Evolutionary conservation across 2,888 invertebrate genomes (phyloP), one percentile per base, ranked within the genome.

Genomic region (Perizoma affinitatum): DNA sequence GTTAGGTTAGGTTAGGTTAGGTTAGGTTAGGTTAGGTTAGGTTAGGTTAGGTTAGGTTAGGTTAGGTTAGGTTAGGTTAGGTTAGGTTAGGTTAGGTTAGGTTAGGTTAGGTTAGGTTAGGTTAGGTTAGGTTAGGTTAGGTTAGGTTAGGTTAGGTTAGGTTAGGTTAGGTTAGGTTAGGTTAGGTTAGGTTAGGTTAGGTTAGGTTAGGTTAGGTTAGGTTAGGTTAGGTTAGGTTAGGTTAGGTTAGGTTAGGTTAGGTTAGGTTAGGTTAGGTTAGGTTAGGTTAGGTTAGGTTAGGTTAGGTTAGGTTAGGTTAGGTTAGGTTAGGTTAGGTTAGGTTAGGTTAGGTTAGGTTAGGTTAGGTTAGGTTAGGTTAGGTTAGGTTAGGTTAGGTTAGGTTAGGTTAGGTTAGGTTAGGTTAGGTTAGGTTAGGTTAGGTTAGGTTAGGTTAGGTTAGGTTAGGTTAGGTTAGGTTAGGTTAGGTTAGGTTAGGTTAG

Each of bases 1-100:
- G 68, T 65, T 68, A 63, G 67, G 67, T 68, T 65, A 63, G 67
- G 67, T 68, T 68, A 65, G 68, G 67, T 68, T 66, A 67, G 67
- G 67, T 67, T 67, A 68, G 62, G 63, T 65, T 64, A 63, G 54
- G 56, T 61, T 63, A 58, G 58, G 58, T 63, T 58, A 58, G 50
- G 59, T 59, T 63, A 58, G 63, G 63, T 62, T 63, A 58, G 63
- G 63, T 63, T 63, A 55, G 62, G 62, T 63, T 63, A 63, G 62
- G 62, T 64, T 64, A 64, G 63, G 60, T 63, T 58, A 55, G 56
- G 53, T 63, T 58, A 54, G 58, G 58, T 63, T 55, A 52, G 62
- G 54, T 63, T 55, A 55, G 62, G 54, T 63, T 58, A 58, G 62
- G 58, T 63, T 59, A 56, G 54, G 59, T 59, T 63, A 59, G 57